phyloP scores from a whole-genome alignment of 2,113 vertebrate genomes.

The Octodon degus region DNA sequence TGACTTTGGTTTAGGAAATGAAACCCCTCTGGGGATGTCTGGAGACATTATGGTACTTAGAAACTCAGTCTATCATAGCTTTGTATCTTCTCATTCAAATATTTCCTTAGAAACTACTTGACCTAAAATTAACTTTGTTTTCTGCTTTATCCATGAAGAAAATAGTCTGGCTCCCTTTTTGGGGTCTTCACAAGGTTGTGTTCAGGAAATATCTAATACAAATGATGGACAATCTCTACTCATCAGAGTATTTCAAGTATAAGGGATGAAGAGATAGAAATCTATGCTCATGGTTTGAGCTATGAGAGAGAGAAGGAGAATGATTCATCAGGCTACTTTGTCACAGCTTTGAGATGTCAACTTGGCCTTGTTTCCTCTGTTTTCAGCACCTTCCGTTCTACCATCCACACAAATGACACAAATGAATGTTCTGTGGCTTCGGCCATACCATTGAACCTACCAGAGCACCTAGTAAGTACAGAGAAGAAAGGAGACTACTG shows the following conservation, averaged over 20 bases:
- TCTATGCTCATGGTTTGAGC: not conserved
- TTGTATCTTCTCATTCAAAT: conserved; percentile 47
- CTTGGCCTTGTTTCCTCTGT: not conserved
- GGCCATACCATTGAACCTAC: not conserved
- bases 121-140: not conserved
- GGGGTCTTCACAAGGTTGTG: not conserved
- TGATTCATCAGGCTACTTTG: not conserved
- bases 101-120: conserved; percentile 40
- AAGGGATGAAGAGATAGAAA: not conserved
- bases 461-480: not conserved
- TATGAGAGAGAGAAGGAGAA: not conserved
- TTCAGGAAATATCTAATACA: not conserved
- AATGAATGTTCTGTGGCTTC: not conserved
- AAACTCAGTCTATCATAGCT: not conserved
- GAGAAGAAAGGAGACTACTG: not conserved
- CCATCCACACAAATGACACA: not conserved
- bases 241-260: not conserved
- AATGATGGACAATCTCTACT: not conserved
- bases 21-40: not conserved
- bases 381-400: not conserved
- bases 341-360: not conserved
- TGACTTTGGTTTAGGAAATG: conserved; percentile 26
- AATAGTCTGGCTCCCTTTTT: not conserved
- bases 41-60: not conserved
- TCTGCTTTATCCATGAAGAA: not conserved